phyloP scores from a whole-genome alignment of 1,140 invertebrate genomes.

The Orius laevigatus region DNA sequence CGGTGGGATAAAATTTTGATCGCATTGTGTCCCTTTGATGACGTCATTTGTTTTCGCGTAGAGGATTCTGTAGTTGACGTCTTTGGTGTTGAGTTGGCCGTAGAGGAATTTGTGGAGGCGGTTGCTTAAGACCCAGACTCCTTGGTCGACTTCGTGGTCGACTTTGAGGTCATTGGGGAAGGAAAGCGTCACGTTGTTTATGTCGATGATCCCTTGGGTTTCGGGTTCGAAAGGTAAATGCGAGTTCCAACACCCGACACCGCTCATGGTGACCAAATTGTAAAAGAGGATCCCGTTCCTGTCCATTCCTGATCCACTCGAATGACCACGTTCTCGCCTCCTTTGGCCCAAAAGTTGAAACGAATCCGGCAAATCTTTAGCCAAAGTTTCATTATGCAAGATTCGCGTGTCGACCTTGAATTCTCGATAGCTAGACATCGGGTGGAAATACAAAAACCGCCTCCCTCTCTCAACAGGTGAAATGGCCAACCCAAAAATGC shows the following conservation, averaged over 20 bases:
- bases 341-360: constrained; percentile 40
- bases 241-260: constrained; percentile 63
- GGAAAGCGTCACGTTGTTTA: constrained; percentile 38
- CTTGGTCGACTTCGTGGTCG: constrained; percentile 45
- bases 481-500: constrained; percentile 57
- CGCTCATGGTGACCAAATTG: constrained; percentile 54
- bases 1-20: constrained; percentile 28
- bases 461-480: constrained; percentile 38
- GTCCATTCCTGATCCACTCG: constrained; percentile 52
- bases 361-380: constrained; percentile 26
- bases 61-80: constrained; percentile 55
- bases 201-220: constrained; percentile 42
- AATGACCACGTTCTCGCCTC: constrained; percentile 42
- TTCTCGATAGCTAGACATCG: constrained; percentile 59
- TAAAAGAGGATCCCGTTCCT: constrained; percentile 56
- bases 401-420: constrained; percentile 50
- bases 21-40: constrained; percentile 47
- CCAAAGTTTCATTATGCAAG: constrained; percentile 36
- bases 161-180: constrained; percentile 67
- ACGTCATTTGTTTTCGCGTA: constrained; percentile 40
- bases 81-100: constrained; percentile 38
- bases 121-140: constrained; percentile 59
- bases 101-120: constrained; percentile 56
- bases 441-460: constrained; percentile 53
- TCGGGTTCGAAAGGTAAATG: constrained; percentile 25